Conservation (phyloP, 2,888 invertebrate genomes). For the Dolichopus griseipennis region DNA sequence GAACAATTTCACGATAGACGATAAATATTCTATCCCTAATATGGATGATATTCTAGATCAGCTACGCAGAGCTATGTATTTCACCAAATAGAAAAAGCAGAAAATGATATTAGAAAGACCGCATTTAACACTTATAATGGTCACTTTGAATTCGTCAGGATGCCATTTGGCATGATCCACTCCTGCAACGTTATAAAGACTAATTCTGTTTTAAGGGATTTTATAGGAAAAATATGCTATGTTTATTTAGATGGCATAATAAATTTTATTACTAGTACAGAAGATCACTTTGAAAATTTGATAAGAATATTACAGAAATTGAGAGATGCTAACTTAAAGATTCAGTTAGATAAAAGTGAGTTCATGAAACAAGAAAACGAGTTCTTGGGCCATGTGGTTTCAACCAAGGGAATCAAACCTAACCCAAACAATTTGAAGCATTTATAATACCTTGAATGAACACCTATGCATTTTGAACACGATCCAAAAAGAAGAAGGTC, state of each 20-base stretch:
- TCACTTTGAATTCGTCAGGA: too few species aligned
- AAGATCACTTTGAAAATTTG: conserved; percentile 25
- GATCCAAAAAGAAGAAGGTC: too few species aligned
- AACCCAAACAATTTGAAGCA: not conserved
- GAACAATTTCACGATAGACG: conserved; percentile 21
- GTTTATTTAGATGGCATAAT: conserved; percentile 32
- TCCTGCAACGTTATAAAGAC: too few species aligned
- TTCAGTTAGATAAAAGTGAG: too few species aligned
- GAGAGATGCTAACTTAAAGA: conserved; percentile 10
- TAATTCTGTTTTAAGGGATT: conserved; percentile 24
- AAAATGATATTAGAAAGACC: too few species aligned
- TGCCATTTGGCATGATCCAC: too few species aligned
- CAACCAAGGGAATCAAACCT: too few species aligned
- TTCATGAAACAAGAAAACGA: too few species aligned
- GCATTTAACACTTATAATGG: conserved; percentile 19
- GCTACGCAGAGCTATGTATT: conserved; percentile 17
- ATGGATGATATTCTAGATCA: conserved; percentile 18
- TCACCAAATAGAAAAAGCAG: conserved; percentile 26
- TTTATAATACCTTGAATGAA: too few species aligned
- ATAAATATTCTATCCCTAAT: too few species aligned
- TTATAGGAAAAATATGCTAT: conserved; percentile 25
- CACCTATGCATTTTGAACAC: too few species aligned
- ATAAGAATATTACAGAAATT: conserved; percentile 24
- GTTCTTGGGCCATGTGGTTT: too few species aligned
- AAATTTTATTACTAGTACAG: conserved; percentile 24